Base-by-base conservation (phyloP, 1,140 invertebrate species). In the Anastrepha ludens region DNA sequence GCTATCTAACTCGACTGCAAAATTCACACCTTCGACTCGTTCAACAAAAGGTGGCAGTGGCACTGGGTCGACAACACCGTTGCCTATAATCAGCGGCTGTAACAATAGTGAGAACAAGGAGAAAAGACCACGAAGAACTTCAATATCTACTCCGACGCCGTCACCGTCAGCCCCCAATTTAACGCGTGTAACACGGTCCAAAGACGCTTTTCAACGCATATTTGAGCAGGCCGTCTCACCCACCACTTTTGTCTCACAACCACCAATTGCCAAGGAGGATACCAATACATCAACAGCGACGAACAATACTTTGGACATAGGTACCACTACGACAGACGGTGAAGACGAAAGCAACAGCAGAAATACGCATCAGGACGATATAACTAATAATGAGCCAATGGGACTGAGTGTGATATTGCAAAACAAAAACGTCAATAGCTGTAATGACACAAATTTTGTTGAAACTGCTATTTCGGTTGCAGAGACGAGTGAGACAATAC, bases 171-270 rank as follows among this genome's bases (percentile, higher is more conserved):
- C 87, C 86, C 74, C 64, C 29, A 64, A 81, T 39, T 64, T 91
- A 20, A 90, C 91, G n/a, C 89, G 91, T 47, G 88, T 92, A 6
- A 92, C 91, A 44, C 90, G 91, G 15, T 92, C 91, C 4, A 90
- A 90, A 67, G 90, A 91, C 29, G 87, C 89, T 20, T 89, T 67
- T 87, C 90, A 29, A 85, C 87, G 74, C 85, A 89, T 62, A 9
- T 78, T 60, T 47, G 85, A 86, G n/a, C 85, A 86, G 11, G 58
- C 85, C 0, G 55, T 62, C 6, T 62, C 85, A 41, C 74, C 74
- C n/a, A 41, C 85, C 0, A 15, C 47, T 3, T 20, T 13, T 47
- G n/a, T 55, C 55, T n/a, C 50, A 3, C 47, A 13, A 50, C 17
- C 50, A 50, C 17, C 70, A 20, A 29, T 62, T 65, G 44, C 1